Evolutionary conservation across 2,113 vertebrate genomes (phyloP), one percentile per base, ranked within the genome.

Genomic region (Leptosomus discolor): DNA sequence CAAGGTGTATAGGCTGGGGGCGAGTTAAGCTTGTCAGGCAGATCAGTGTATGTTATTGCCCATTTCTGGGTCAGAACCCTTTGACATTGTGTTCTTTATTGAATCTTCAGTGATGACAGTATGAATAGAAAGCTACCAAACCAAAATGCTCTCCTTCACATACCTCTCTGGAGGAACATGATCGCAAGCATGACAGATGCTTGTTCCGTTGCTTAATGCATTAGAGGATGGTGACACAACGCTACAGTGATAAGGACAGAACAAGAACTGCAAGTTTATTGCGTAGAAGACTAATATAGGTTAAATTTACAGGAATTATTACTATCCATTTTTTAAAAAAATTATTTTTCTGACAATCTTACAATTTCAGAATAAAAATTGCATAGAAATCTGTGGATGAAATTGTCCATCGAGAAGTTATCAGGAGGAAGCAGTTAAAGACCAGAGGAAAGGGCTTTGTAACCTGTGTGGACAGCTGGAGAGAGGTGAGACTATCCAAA

Each of bases 271-370:
- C 10, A 37, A 21, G 4, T 46, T 71, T 58, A 10, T 11, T 16
- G 4, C 54, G 20, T 46, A 39, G 70, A 57, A 69, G n/a, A n/a
- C n/a, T 11, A 46, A 46, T 23, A 15, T 4, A 32, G 8, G 15
- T 29, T 82, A 22, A 26, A 19, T 32, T 70, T 79, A 16, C 23
- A 85, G 34, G 20, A 58, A 56, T 71, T 3, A 46, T 58, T 68
- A n/a, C 8, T n/a, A 5, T 19, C 4, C 24, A 6, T 6, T 15
- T 57, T 46, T 19, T 41, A 2, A 2, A 60, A 68, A 63, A 1
- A 4, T 11, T 37, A 23, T 37, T 64, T n/a, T 86, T 81, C 22
- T 78, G 36, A 32, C 19, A 29, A 8, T 70, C 8, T 39, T 45
- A 48, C 5, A 16, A 20, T 60, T 86, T 88, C 53, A 60, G 39